These are phyloP conservation scores for Bursaphelenchus okinawaensis DNA, from an alignment of 2,888 invertebrate species.

Conservation along the genomic window DNA sequence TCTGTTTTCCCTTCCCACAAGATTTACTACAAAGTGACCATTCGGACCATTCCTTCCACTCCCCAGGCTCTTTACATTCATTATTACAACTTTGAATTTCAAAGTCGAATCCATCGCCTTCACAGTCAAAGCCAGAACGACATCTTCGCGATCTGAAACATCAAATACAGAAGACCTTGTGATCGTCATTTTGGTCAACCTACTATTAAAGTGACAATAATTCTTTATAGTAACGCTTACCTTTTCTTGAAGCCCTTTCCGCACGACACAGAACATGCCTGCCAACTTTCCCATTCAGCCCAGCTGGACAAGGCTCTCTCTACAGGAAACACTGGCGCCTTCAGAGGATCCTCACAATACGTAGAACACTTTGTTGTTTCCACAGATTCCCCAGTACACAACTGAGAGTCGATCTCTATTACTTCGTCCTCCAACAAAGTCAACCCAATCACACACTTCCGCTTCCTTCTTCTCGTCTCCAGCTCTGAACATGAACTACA, in stretches of 20 bases:
- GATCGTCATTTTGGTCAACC: no score
- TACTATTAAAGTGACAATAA: slow-evolving; percentile 6
- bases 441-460: slow-evolving; percentile 23
- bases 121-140: slow-evolving; percentile 21
- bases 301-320: slow-evolving; percentile 1
- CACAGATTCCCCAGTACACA: slow-evolving; percentile 18
- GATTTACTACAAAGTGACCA: slow-evolving; percentile 33
- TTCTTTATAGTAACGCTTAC: background rate
- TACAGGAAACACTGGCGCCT: background rate
- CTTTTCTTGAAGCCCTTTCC: slow-evolving; percentile 42
- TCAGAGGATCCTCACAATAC: background rate
- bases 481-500: slow-evolving; percentile 33
- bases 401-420: slow-evolving; percentile 16
- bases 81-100: slow-evolving; percentile 24
- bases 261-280: slow-evolving; percentile 42
- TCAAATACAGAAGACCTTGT: no score
- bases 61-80: background rate
- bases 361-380: background rate
- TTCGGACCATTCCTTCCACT: slow-evolving; percentile 13
- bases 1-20: slow-evolving; percentile 32
- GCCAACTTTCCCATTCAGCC: slow-evolving; percentile 29
- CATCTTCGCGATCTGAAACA: slow-evolving; percentile 23
- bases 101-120: slow-evolving; percentile 23
- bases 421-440: slow-evolving; percentile 12
- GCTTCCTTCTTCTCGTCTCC: slow-evolving; percentile 20